Conservation (phyloP, 2,113 vertebrate genomes). For the Gallinago undulata region DNA sequence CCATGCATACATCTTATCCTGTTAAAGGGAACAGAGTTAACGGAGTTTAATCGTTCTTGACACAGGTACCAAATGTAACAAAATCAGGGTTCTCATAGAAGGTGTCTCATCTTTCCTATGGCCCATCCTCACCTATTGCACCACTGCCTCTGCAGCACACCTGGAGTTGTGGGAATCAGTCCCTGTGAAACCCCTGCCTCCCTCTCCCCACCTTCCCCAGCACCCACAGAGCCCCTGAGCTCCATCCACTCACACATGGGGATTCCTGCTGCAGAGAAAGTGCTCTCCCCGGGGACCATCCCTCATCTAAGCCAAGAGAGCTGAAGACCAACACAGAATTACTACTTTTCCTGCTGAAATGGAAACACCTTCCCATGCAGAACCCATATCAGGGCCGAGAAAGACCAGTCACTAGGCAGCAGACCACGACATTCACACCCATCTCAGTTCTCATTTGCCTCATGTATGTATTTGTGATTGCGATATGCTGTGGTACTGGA, state of each 20-base stretch:
- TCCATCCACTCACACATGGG: rapidly evolving
- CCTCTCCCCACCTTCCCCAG: not conserved
- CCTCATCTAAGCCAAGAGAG: not conserved
- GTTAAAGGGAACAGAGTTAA: not conserved
- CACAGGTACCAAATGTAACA: not conserved
- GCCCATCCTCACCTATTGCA: not conserved
- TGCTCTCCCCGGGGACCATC: not conserved
- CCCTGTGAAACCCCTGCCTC: not conserved
- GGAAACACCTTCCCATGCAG: not conserved
- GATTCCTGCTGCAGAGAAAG: not conserved
- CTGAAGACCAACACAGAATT: not conserved
- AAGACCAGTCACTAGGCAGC: not conserved
- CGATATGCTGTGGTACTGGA: not conserved
- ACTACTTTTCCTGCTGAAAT: not conserved
- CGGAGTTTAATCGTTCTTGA: not conserved
- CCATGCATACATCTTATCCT: not conserved
- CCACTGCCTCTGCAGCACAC: not conserved
- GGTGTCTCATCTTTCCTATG: not conserved
- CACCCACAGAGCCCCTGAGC: not conserved
- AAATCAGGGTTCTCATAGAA: not conserved
- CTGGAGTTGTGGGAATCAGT: not conserved
- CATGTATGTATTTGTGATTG: not conserved
- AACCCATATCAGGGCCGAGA: not conserved
- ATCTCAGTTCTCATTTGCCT: not conserved
- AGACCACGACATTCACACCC: not conserved